A percentile compares a stretch with the other conserved stretches of the same genome.
Conservation (phyloP, 2,888 invertebrate species). For the Ellobium chinense region DNA sequence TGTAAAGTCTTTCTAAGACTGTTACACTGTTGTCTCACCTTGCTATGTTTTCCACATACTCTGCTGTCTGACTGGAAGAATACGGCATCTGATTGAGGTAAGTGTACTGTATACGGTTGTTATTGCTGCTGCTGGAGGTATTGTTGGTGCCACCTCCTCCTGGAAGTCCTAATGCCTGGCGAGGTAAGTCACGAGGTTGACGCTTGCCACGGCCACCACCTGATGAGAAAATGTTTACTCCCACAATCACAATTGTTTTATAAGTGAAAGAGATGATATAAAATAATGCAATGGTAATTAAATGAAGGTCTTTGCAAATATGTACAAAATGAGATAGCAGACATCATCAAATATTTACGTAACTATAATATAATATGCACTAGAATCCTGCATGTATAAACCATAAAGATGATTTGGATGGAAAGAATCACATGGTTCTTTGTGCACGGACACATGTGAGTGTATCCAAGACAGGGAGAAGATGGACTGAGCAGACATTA, state of each 20-base stretch:
- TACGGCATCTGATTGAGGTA: constrained; percentile 47
- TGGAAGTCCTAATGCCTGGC: constrained; percentile 32
- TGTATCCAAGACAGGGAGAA: too few species aligned
- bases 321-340: too few species aligned
- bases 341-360: too few species aligned
- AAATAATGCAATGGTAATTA: too few species aligned
- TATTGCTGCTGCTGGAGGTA: constrained; percentile 35
- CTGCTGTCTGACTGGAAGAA: constrained; percentile 46
- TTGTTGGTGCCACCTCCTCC: constrained; percentile 18
- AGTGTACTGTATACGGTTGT: constrained; percentile 46
- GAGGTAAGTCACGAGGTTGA: constrained; percentile 34
- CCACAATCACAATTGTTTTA: background rate
- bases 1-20: too few species aligned
- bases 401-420: too few species aligned
- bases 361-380: too few species aligned
- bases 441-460: too few species aligned
- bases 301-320: too few species aligned
- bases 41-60: constrained; percentile 53
- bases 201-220: constrained; percentile 39
- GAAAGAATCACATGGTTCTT: too few species aligned
- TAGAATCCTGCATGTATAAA: too few species aligned
- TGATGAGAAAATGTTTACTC: background rate
- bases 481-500: too few species aligned
- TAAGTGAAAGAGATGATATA: background rate
- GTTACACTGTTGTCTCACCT: constrained; percentile 40